A percentile compares a stretch with the other conserved stretches of the same genome.
Evolutionary conservation across 2,888 invertebrate species (phyloP).

Genomic region (Chaitophorus viminalis): DNA sequence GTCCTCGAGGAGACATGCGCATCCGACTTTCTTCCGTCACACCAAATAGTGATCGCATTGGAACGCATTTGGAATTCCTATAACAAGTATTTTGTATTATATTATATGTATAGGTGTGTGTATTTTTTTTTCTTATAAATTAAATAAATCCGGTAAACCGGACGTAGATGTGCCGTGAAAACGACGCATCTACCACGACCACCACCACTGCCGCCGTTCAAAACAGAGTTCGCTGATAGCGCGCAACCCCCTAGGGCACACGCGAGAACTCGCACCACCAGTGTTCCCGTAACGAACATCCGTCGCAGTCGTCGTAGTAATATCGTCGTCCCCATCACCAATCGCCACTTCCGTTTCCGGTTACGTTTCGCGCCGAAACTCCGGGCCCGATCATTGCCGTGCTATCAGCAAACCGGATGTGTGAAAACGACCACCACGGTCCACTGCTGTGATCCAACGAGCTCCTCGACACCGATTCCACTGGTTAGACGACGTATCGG

Average conservation of each 20-base stretch:
- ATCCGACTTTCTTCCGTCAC: too few relatives aligned
- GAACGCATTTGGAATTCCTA: too few relatives aligned
- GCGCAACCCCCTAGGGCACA: not conserved
- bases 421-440: not conserved
- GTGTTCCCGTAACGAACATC: constrained; percentile 27
- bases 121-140: too few relatives aligned
- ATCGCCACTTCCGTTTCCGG: not conserved
- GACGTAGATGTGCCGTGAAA: not conserved
- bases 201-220: not conserved
- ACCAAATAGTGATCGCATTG: too few relatives aligned
- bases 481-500: too few relatives aligned
- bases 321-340: not conserved
- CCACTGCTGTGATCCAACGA: not conserved
- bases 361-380: not conserved
- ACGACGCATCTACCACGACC: not conserved
- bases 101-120: too few relatives aligned
- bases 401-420: not conserved
- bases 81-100: too few relatives aligned
- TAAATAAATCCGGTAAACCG: too few relatives aligned
- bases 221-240: constrained; percentile 50
- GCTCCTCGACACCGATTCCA: too few relatives aligned
- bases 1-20: too few relatives aligned
- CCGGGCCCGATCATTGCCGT: not conserved
- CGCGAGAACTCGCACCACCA: constrained; percentile 11
- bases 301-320: not conserved